Evolutionary conservation across 2,888 invertebrate species (phyloP), one percentile per base, ranked within the genome.

Genomic region (Ectemnius continuus): DNA sequence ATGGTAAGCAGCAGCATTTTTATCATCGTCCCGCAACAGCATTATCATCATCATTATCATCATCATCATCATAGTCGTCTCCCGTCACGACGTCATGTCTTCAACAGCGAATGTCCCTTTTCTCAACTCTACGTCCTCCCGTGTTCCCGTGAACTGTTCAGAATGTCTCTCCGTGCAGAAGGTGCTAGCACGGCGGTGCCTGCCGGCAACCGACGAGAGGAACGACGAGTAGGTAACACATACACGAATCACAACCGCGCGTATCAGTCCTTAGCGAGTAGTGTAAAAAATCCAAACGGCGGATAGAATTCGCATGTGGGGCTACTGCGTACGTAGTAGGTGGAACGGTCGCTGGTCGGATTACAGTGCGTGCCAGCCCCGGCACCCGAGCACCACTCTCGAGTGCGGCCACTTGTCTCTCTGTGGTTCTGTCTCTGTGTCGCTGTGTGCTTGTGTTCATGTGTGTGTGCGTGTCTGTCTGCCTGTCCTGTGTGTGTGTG

Each of bases 261-360:
- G 18, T 36, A 36, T 36, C 36, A 36, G 36, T 36, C 36, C 14
- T 46, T 71, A 64, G 68, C 80, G 68, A 66, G 45, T 75, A 69
- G 75, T 82, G 82, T 82, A 82, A 79, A 82, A 82, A 82, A 82
- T 78, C 81, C 76, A 82, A 81, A 75, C 72, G 73, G 76, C 76
- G 73, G 75, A 70, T 79, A 74, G 72, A 76, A 75, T 72, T 73
- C 73, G 74, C 80, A 70, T 78, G 80, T 78, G 64, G 80, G 67
- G 74, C 74, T 81, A 74, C 58, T 20, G 23, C 62, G 45, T 61
- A 47, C 59, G 68, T 60, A 36, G 36, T 36, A 61, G 70, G 74
- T 70, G 72, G 69, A 64, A 73, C 64, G 72, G 69, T 72, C 72
- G 61, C 58, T 66, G 75, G 59, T 62, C 13, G 28, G 56, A 66